phyloP scores from a whole-genome alignment of 2,113 vertebrate species.

The Leptodactylus fuscus region DNA sequence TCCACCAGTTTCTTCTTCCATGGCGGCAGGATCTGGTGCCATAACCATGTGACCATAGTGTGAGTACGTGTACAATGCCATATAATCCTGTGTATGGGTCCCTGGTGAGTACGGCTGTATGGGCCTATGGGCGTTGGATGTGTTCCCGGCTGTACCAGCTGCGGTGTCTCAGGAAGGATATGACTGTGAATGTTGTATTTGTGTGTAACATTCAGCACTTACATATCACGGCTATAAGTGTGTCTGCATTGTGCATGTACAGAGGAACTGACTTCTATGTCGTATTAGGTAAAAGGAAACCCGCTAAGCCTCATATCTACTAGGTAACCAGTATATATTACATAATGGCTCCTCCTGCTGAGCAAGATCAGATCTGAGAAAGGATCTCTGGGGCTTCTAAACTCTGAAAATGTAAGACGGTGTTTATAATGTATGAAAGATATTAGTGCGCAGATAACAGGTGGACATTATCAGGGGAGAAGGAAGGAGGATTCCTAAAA shows the following conservation, averaged over 20 bases:
- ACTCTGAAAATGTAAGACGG: not conserved
- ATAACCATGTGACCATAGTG: not conserved
- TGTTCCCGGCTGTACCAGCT: conserved; percentile 19
- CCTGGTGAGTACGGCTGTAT: not conserved
- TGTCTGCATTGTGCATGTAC: not conserved
- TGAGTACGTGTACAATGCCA: conserved; percentile 30
- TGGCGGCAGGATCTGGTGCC: not conserved
- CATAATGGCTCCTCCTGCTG: not conserved
- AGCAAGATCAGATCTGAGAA: not conserved
- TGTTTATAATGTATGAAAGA: no score
- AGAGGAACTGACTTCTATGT: conserved; percentile 2
- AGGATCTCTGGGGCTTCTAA: not conserved
- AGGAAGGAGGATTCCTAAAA: no score
- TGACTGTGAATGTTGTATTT: conserved; percentile 44
- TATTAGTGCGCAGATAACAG: no score
- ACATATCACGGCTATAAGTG: conserved; percentile 22
- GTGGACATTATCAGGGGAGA: no score
- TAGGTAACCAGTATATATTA: not conserved
- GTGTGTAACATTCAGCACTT: conserved; percentile 51
- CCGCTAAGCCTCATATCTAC: not conserved
- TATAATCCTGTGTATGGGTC: not conserved
- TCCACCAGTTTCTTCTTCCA: no score
- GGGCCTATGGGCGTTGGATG: conserved; percentile 26
- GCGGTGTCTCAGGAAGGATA: conserved; percentile 30
- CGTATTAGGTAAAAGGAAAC: not conserved